A percentile compares a stretch with the other conserved stretches of the same genome.
Conservation (phyloP, 2,797 vertebrate species). For the Scyliorhinus canicula region DNA sequence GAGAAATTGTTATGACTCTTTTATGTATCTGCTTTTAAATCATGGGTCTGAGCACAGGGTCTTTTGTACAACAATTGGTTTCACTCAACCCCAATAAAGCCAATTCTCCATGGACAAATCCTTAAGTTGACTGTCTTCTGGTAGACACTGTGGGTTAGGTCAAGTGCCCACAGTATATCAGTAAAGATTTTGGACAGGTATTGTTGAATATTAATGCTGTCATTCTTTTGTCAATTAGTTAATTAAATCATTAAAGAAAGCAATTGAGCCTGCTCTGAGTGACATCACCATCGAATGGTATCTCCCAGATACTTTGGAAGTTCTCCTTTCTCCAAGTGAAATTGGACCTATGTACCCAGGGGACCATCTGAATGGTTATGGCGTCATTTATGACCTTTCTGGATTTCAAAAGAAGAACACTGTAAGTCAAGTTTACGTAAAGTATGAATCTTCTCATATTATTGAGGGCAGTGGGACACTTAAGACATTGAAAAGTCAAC, state of each 20-base stretch:
- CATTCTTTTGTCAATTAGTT: conserved; percentile 57
- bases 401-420: conserved; percentile 61
- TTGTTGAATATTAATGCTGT: background rate
- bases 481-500: background rate
- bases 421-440: conserved; percentile 46
- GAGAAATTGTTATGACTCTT: background rate
- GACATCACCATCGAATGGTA: conserved; percentile 98
- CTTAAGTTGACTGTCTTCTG: background rate
- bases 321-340: conserved; percentile 87
- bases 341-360: conserved; percentile 86
- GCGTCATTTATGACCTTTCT: conserved; percentile 79
- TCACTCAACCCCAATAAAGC: background rate
- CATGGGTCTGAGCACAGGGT: background rate
- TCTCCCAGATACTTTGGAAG: conserved; percentile 87
- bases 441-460: background rate
- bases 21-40: background rate
- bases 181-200: background rate
- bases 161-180: background rate
- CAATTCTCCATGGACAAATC: background rate
- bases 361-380: conserved; percentile 81
- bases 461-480: background rate
- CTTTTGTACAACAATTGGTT: background rate
- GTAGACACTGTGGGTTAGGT: background rate
- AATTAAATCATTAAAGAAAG: conserved; percentile 87
- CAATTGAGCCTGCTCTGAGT: conserved; percentile 84